phyloP scores from a whole-genome alignment of 2,113 vertebrate genomes.

The Heteronetta atricapilla region DNA sequence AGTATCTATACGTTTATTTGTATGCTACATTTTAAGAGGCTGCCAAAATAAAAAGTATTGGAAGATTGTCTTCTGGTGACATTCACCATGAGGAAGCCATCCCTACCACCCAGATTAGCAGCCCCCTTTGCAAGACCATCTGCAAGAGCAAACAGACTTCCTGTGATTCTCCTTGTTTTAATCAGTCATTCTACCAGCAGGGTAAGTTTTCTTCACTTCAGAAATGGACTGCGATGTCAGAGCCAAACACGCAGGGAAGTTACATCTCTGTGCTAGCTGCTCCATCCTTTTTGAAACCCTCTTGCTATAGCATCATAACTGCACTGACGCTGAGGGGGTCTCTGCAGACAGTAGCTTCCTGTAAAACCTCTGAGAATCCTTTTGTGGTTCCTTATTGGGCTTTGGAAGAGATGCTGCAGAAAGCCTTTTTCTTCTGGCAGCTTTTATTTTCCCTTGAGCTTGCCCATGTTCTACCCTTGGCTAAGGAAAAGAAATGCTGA shows the following conservation, averaged over 20 bases:
- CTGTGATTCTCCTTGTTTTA: not conserved
- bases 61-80: not conserved
- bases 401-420: not conserved
- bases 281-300: not conserved
- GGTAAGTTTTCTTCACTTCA: not conserved
- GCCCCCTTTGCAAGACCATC: not conserved
- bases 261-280: not conserved
- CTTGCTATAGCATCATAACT: fast-evolving
- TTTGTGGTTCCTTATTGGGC: not conserved
- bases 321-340: not conserved
- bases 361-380: not conserved
- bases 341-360: not conserved
- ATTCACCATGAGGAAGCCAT: not conserved
- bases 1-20: not conserved
- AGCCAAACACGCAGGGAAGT: not conserved
- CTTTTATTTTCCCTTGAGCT: not conserved
- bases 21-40: not conserved
- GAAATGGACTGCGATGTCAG: too few relatives aligned
- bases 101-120: not conserved
- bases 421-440: not conserved
- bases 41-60: not conserved
- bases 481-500: not conserved
- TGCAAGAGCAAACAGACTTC: not conserved
- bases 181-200: not conserved
- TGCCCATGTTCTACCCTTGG: not conserved